These are phyloP conservation scores for Carettochelys insculpta DNA, from an alignment of 2,113 vertebrate species.

Conservation along the genomic window DNA sequence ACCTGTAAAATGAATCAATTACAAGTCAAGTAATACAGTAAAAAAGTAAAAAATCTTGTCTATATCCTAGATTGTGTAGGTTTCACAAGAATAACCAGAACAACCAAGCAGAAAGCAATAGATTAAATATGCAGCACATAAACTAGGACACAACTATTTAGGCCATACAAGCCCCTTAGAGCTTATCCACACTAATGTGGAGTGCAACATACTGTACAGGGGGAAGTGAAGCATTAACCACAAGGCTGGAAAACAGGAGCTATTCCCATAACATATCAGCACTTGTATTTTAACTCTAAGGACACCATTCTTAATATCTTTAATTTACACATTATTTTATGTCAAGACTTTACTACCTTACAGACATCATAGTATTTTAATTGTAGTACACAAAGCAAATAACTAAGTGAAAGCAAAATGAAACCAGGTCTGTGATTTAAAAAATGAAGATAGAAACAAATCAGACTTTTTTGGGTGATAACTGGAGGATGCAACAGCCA, in stretches of 20 bases:
- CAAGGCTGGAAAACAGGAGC: conserved; percentile 1
- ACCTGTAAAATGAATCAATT: fast-evolving
- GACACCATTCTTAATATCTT: neutral
- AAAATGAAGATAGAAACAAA: neutral
- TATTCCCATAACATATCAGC: neutral
- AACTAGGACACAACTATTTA: conserved; percentile 59
- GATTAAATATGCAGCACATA: neutral
- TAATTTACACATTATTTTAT: fast-evolving
- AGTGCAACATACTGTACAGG: neutral
- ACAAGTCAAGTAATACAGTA: too few relatives aligned
- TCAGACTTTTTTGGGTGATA: neutral
- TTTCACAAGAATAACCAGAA: neutral
- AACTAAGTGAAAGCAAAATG: neutral
- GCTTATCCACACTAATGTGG: conserved; percentile 43
- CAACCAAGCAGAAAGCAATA: neutral
- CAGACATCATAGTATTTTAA: neutral
- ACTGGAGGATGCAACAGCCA: neutral
- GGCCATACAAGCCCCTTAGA: conserved; percentile 55
- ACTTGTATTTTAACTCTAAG: neutral
- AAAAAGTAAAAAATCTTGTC: fast-evolving
- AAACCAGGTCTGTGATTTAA: neutral
- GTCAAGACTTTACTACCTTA: neutral
- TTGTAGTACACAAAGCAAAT: neutral
- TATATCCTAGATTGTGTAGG: neutral
- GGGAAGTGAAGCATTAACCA: conserved; percentile 22